A percentile compares a stretch with the other conserved stretches of the same genome.
phyloP scores from a whole-genome alignment of 2,888 invertebrate genomes.

The Hipparchia semele region DNA sequence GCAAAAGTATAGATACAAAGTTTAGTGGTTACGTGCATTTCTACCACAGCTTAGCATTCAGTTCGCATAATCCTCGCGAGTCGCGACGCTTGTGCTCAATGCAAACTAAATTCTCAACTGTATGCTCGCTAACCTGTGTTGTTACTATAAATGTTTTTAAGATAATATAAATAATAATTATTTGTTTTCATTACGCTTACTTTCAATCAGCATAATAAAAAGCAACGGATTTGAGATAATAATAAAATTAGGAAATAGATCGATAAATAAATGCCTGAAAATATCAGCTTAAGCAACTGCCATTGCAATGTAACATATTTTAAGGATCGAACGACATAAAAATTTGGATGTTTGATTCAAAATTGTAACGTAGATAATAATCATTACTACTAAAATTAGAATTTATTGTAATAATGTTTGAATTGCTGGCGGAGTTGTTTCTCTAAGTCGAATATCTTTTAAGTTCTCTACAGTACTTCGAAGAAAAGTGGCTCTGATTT shows the following conservation, averaged over 20 bases:
- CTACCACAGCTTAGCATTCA: not conserved
- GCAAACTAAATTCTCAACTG: not conserved
- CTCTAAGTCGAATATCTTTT: too few relatives aligned
- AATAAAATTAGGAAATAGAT: not conserved
- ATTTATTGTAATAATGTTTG: too few relatives aligned
- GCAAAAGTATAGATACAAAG: not conserved
- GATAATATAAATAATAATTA: not conserved
- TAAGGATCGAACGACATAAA: too few relatives aligned
- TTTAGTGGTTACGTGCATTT: not conserved
- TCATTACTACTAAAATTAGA: too few relatives aligned
- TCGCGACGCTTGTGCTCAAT: not conserved
- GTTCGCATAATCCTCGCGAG: not conserved
- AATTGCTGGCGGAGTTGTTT: too few relatives aligned
- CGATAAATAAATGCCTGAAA: not conserved
- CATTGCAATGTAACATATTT: too few relatives aligned
- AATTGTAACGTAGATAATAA: too few relatives aligned
- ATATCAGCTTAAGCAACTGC: not conserved
- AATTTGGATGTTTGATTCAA: too few relatives aligned
- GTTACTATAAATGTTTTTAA: slow-evolving; percentile 2
- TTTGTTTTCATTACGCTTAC: not conserved
- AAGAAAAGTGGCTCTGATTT: too few relatives aligned
- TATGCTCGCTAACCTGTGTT: not conserved
- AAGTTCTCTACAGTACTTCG: too few relatives aligned
- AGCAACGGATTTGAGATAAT: not conserved
- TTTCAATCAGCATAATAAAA: not conserved